These are phyloP conservation scores for Botia almorhae DNA, from an alignment of 2,797 vertebrate genomes.

Conservation along the genomic window DNA sequence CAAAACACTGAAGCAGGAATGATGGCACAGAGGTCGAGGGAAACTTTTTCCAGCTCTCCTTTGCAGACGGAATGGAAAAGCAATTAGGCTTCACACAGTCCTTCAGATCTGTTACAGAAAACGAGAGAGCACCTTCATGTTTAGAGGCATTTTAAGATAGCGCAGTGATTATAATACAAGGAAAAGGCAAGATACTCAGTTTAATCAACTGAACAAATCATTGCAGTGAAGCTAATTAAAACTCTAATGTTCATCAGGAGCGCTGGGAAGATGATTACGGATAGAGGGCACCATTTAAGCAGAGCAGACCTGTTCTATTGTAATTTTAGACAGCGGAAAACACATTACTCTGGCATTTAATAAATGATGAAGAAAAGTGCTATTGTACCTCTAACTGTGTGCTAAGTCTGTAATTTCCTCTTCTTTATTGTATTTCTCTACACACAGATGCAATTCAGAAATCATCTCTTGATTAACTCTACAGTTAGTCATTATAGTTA, in stretches of 20 bases:
- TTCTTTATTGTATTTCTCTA: background rate
- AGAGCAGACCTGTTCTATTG: slow-evolving; percentile 46
- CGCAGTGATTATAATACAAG: slow-evolving; percentile 48
- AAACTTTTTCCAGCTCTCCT: slow-evolving; percentile 9
- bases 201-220: slow-evolving; percentile 59
- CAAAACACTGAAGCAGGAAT: slow-evolving; percentile 3
- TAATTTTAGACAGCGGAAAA: slow-evolving; percentile 46
- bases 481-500: slow-evolving; percentile 13
- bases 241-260: slow-evolving; percentile 44
- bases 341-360: slow-evolving; percentile 38
- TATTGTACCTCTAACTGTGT: slow-evolving; percentile 17
- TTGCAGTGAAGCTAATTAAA: slow-evolving; percentile 58
- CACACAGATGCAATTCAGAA: slow-evolving; percentile 10
- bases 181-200: slow-evolving; percentile 41
- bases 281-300: slow-evolving; percentile 48
- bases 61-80: slow-evolving; percentile 44
- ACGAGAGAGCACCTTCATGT: slow-evolving; percentile 12
- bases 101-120: slow-evolving; percentile 22
- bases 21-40: slow-evolving; percentile 28
- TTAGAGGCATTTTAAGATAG: slow-evolving; percentile 36
- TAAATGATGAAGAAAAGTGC: slow-evolving; percentile 18
- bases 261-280: slow-evolving; percentile 49
- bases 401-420: slow-evolving; percentile 9
- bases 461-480: slow-evolving; percentile 4
- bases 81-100: slow-evolving; percentile 37